A percentile compares a stretch with the other conserved stretches of the same genome.
phyloP scores from a whole-genome alignment of 2,797 vertebrate genomes.

The Lophius americanus region DNA sequence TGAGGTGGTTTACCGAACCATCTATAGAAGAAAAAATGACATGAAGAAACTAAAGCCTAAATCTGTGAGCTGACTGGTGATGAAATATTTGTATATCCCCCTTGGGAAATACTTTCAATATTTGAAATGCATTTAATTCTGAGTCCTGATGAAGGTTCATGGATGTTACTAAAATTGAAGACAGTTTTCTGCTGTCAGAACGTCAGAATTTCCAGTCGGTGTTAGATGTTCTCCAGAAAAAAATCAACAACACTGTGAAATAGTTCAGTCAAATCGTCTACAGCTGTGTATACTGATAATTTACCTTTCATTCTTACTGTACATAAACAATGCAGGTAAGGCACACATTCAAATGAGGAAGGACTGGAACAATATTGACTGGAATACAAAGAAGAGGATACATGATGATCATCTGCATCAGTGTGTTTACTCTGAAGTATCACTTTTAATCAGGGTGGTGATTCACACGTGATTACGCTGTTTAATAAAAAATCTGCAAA shows the following conservation, averaged over 20 bases:
- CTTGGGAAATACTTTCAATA: slow-evolving; percentile 25
- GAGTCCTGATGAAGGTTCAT: slow-evolving; percentile 5
- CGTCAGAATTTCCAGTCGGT: slow-evolving; percentile 9
- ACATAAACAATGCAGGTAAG: slow-evolving; percentile 36
- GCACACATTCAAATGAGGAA: slow-evolving; percentile 25
- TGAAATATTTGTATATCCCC: slow-evolving; percentile 44
- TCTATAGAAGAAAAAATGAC: slow-evolving; percentile 25
- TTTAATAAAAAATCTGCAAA: slow-evolving; percentile 30
- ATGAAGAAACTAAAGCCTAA: slow-evolving; percentile 26
- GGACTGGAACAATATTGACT: slow-evolving; percentile 26
- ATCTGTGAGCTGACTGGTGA: slow-evolving; percentile 29
- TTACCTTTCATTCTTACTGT: slow-evolving; percentile 16
- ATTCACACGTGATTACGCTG: slow-evolving; percentile 13
- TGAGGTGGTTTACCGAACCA: slow-evolving; percentile 33
- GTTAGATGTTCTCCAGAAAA: neutral
- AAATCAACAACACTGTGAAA: slow-evolving; percentile 25
- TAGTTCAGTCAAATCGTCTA: slow-evolving; percentile 11
- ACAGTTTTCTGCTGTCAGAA: slow-evolving; percentile 9
- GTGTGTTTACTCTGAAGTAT: slow-evolving; percentile 14
- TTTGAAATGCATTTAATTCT: slow-evolving; percentile 31
- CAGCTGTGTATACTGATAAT: slow-evolving; percentile 11
- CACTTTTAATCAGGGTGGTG: slow-evolving; percentile 17
- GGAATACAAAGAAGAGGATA: slow-evolving; percentile 15
- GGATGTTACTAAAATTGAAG: slow-evolving; percentile 13
- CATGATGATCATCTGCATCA: slow-evolving; percentile 15